Percentiles rank a stretch among this genome's conserved stretches.
Conservation (phyloP, 2,888 invertebrate species). For the Bellardia bayeri region DNA sequence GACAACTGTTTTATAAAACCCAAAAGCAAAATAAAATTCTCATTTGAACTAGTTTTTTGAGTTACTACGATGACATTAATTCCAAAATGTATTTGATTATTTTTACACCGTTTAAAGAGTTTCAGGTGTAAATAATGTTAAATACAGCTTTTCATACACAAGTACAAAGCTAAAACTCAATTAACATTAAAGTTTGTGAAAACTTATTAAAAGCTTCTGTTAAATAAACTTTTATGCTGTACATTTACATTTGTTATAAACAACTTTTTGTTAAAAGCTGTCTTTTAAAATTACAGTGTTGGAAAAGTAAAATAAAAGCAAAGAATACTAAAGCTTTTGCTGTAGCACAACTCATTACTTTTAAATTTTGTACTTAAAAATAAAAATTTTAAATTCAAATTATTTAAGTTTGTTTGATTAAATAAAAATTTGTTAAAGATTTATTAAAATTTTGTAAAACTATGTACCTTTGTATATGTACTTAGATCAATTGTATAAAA, state of each 20-base stretch:
- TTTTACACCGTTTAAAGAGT: neutral
- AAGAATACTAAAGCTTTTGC: neutral
- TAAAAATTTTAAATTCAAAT: too few species aligned
- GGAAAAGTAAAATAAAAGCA: neutral
- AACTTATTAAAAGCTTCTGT: neutral
- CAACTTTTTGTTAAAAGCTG: neutral
- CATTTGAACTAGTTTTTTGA: too few species aligned
- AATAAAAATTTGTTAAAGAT: too few species aligned
- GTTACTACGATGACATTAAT: too few species aligned
- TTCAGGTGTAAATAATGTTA: neutral
- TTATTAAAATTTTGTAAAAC: too few species aligned
- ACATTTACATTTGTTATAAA: neutral
- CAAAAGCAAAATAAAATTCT: too few species aligned
- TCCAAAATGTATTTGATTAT: too few species aligned
- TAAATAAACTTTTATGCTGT: neutral
- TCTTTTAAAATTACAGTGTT: neutral
- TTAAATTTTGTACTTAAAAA: too few species aligned
- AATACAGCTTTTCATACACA: neutral
- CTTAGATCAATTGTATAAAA: too few species aligned
- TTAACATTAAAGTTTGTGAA: neutral
- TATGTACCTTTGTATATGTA: too few species aligned
- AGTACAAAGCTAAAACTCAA: neutral
- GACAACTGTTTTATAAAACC: too few species aligned
- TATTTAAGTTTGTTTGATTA: too few species aligned
- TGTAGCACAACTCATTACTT: neutral